Conservation (phyloP, 2,113 vertebrate species). For the Amazona guildingii region DNA sequence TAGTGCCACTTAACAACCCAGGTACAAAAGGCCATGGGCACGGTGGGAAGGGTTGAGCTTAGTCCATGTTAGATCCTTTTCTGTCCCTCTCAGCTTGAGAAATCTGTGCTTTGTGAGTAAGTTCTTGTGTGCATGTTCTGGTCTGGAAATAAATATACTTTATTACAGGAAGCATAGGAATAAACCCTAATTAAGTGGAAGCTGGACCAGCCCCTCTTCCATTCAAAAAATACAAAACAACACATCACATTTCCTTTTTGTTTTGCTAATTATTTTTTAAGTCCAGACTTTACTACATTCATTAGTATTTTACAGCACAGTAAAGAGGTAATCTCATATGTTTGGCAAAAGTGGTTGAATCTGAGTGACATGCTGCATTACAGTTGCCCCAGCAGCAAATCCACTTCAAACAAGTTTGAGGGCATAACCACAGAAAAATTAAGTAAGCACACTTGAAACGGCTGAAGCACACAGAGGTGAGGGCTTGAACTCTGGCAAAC, state of each 20-base stretch:
- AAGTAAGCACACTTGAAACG: not conserved
- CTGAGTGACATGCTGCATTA: not conserved
- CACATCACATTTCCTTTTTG: not conserved
- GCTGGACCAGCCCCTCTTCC: not conserved
- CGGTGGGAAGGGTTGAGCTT: not conserved
- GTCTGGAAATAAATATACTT: not conserved
- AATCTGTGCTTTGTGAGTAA: not conserved
- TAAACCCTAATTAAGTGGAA: not conserved
- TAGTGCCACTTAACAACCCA: not conserved
- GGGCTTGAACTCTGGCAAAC: not conserved
- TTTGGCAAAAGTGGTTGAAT: not conserved
- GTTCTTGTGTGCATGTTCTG: not conserved
- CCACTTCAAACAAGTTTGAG: not conserved
- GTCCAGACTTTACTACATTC: not conserved
- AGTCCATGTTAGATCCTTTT: not conserved
- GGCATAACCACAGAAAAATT: not conserved
- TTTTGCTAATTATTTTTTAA: not conserved
- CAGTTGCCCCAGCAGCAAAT: not conserved
- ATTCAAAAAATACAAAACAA: not conserved
- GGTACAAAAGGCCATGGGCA: fast-evolving
- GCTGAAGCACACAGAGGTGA: not conserved
- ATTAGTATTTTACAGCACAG: not conserved
- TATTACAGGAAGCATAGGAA: not conserved
- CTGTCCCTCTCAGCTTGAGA: not conserved
- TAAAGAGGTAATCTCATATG: not conserved